Conservation (phyloP, 2,113 vertebrate species). For the Xiphophorus couchianus region DNA sequence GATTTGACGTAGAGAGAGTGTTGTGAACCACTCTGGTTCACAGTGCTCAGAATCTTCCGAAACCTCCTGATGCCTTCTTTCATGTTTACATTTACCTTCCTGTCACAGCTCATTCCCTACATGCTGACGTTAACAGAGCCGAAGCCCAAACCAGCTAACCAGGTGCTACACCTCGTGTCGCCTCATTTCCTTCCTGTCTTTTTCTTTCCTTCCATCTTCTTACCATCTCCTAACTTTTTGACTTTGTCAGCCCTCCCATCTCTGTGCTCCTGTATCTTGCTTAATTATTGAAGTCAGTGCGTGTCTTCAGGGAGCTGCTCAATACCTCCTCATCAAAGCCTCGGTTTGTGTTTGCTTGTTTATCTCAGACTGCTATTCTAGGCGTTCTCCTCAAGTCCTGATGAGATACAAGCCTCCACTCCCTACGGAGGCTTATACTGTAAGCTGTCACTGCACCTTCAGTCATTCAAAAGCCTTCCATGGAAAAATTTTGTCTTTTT, state of each 20-base stretch:
- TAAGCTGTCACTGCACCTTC: constrained; percentile 68
- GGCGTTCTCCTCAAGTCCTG: constrained; percentile 64
- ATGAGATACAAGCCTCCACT: constrained; percentile 57
- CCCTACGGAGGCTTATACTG: constrained; percentile 63
- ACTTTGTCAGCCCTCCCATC: constrained; percentile 57
- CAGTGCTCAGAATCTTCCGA: not conserved
- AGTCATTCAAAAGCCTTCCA: constrained; percentile 56
- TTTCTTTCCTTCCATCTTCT: not conserved
- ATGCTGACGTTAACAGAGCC: not conserved
- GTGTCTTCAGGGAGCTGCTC: constrained; percentile 69
- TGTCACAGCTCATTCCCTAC: not conserved
- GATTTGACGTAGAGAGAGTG: too few species aligned
- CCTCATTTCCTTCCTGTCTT: not conserved
- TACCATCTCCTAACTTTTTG: constrained; percentile 54
- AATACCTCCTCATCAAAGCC: constrained; percentile 77
- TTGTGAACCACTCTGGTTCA: not conserved
- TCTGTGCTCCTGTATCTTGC: constrained; percentile 53
- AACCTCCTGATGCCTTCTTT: constrained; percentile 1
- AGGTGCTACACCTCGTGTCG: not conserved
- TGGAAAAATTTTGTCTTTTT: constrained; percentile 23
- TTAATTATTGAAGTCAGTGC: constrained; percentile 70
- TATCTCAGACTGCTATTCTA: constrained; percentile 76
- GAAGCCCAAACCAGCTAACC: constrained; percentile 3
- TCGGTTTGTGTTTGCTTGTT: constrained; percentile 77
- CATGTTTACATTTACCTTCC: not conserved